Evolutionary conservation across 2,888 invertebrate genomes (phyloP).

Genomic region (Torymus aiolomorphi): DNA sequence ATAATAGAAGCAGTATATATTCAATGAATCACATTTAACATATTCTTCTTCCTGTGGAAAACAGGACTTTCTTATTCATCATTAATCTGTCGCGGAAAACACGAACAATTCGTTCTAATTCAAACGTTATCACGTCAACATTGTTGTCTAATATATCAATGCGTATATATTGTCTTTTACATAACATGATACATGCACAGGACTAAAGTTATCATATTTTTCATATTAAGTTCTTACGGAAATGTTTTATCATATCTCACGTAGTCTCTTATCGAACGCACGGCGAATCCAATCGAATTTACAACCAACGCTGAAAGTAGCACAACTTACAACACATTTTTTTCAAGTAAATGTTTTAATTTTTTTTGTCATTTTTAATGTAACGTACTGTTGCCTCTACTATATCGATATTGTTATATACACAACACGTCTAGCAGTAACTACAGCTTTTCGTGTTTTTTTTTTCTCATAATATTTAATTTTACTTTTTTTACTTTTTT

Average conservation of each 20-base stretch:
- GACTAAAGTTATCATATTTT: constrained; percentile 62
- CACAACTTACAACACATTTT: constrained; percentile 71
- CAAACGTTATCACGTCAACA: constrained; percentile 41
- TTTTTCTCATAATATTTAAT: constrained; percentile 51
- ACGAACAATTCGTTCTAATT: constrained; percentile 40
- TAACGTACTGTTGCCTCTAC: constrained; percentile 59
- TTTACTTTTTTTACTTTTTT: constrained; percentile 22
- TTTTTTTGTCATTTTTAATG: constrained; percentile 61
- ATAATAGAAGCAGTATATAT: neutral
- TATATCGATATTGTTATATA: constrained; percentile 67
- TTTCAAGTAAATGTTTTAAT: constrained; percentile 60
- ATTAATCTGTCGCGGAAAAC: constrained; percentile 8
- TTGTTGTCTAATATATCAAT: constrained; percentile 46
- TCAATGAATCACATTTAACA: constrained; percentile 32
- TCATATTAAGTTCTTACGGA: constrained; percentile 54
- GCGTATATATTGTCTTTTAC: constrained; percentile 68
- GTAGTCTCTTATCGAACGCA: constrained; percentile 50
- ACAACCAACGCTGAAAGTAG: constrained; percentile 67
- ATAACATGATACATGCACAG: constrained; percentile 66
- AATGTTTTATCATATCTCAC: neutral
- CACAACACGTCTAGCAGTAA: constrained; percentile 72
- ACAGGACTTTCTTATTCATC: neutral
- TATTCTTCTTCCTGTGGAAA: neutral
- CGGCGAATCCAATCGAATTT: constrained; percentile 66
- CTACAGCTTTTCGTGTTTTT: constrained; percentile 63